Evolutionary conservation across 2,113 vertebrate species (phyloP), one percentile per base, ranked within the genome.

Genomic region (Chlorocebus sabaeus): DNA sequence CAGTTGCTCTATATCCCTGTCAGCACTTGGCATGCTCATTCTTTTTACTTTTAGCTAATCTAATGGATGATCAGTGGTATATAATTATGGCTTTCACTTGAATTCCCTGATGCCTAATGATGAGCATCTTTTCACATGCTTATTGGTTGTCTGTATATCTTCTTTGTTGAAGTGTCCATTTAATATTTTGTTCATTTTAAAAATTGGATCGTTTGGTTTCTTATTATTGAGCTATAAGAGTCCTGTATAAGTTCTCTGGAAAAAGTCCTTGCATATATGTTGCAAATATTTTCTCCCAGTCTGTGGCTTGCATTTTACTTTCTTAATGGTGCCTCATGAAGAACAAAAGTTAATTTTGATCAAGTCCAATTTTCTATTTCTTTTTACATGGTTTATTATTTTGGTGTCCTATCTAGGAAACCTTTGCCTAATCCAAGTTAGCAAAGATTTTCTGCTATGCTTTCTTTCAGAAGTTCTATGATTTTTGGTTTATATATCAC

Each of bases 101-200:
- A 48, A n/a, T 83, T 97, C 40, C 68, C 48, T 79, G n/a, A 59
- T 79, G 61, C 78, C 59, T 59, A 97, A 78, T 22, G 14, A 76
- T 76, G 64, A 95, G 12, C 10, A 55, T 55, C 57, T 93, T 94
- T 92, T 79, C 61, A 45, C 48, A 25, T 76, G 23, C 40, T 68
- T 90, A 57, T 52, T 90, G 43, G 25, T 67, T 6, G 32, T 67
- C 17, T 82, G 6, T 83, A 4, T 90, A 55, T 89, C 18, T 89
- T 85, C 43, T 73, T 94, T 88, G 52, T 50, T 64, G 45, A 85
- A 70, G 35, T 45, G 8, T 64, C 67, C 78, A 6, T 73, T 95
- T 16, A 89, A 89, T 92, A 93, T 61, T 96, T 88, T 76, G 30
- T 86, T 27, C 64, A 27, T 84, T 96, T 76, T 86, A 92, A 94